Evolutionary conservation across 2,113 vertebrate species (phyloP).

Genomic region (Onychostoma macrolepis): DNA sequence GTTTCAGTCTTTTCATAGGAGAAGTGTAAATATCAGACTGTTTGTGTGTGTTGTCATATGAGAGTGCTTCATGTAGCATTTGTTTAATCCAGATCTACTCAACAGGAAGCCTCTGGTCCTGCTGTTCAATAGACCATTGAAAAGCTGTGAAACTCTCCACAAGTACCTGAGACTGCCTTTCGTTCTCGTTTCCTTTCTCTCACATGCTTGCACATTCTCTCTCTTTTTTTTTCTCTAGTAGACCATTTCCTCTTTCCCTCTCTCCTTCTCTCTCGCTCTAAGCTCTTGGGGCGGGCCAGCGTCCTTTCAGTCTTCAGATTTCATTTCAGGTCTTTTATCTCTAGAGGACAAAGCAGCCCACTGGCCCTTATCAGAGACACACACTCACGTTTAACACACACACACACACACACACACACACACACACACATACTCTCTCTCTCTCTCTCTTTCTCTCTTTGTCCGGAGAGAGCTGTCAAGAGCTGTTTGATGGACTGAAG

Average conservation of each 20-base stretch:
- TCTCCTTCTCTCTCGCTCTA: slow-evolving; percentile 34
- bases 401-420: not conserved
- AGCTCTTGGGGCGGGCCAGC: slow-evolving; percentile 54
- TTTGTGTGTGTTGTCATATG: slow-evolving; percentile 55
- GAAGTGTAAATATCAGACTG: not conserved
- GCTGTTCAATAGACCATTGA: slow-evolving; percentile 20
- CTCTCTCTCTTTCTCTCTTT: not conserved
- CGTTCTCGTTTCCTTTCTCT: not conserved
- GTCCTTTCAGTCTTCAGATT: slow-evolving; percentile 69
- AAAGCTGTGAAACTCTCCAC: slow-evolving; percentile 32
- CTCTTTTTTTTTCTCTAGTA: slow-evolving; percentile 24
- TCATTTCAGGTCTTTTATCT: slow-evolving; percentile 67
- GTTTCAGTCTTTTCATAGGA: not conserved
- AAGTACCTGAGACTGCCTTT: slow-evolving; percentile 15
- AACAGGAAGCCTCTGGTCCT: slow-evolving; percentile 23
- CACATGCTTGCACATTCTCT: not conserved
- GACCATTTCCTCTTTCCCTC: slow-evolving; percentile 15
- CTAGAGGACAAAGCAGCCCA: slow-evolving; percentile 65
- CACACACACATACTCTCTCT: not conserved
- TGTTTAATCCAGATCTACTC: slow-evolving; percentile 34
- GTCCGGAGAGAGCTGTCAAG: slow-evolving; percentile 46
- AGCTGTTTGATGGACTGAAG: slow-evolving; percentile 35
- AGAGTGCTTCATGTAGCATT: not conserved
- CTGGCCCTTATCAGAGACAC: slow-evolving; percentile 62
- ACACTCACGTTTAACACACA: slow-evolving; percentile 37